Conservation (phyloP, 1,140 invertebrate genomes). For the Triops longicaudatus region DNA sequence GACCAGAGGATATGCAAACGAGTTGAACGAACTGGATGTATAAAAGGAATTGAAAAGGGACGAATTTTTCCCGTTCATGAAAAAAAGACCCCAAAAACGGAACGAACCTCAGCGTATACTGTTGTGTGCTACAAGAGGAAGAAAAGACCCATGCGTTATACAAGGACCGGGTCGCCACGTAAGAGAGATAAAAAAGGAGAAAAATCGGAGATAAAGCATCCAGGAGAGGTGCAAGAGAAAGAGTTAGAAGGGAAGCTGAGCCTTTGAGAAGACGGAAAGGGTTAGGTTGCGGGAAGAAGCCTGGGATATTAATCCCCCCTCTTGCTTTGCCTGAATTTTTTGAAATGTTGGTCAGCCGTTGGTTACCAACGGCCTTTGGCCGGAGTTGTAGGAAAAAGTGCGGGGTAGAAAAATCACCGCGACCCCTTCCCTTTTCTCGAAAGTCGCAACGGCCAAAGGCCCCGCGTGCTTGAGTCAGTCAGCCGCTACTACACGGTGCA, state of each 20-base stretch:
- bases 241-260: not conserved
- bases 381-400: not conserved
- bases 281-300: not conserved
- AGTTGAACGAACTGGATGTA: conserved; percentile 6
- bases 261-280: not conserved
- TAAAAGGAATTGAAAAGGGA: not conserved
- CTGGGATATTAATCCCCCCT: not conserved
- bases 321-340: not conserved
- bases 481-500: not conserved
- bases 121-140: not conserved
- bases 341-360: not conserved
- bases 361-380: not conserved
- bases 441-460: not conserved
- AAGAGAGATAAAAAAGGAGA: not conserved
- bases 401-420: not conserved
- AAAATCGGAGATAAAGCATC: not conserved
- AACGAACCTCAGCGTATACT: not conserved
- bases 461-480: not conserved
- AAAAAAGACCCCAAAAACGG: not conserved
- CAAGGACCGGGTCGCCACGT: not conserved
- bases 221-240: not conserved
- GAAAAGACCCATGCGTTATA: not conserved
- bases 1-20: conserved; percentile 10
- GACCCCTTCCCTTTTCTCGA: too few species aligned
- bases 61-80: not conserved